Conservation (phyloP, 2,888 invertebrate species). For the Drosophila buzzatii region DNA sequence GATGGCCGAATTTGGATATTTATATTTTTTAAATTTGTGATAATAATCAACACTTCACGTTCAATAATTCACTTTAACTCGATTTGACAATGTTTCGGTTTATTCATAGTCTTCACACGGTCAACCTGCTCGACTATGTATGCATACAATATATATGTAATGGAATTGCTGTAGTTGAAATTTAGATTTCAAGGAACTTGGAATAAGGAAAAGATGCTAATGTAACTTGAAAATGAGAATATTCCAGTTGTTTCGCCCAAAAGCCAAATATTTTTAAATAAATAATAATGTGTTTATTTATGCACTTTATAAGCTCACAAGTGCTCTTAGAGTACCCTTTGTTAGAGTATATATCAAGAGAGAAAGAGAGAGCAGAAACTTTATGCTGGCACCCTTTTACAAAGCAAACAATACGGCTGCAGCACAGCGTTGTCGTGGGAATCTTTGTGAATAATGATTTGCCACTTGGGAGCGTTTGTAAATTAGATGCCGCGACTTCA, state of each 20-base stretch:
- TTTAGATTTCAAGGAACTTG: background rate
- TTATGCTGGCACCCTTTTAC: conserved; percentile 49
- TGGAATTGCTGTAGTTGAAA: too few species aligned
- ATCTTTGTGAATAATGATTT: conserved; percentile 76
- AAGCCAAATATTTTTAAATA: background rate
- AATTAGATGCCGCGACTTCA: conserved; percentile 69
- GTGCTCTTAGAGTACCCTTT: background rate
- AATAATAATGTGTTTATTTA: conserved; percentile 15
- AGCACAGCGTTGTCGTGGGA: conserved; percentile 48
- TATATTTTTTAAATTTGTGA: too few species aligned
- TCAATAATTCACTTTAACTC: too few species aligned
- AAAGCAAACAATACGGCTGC: conserved; percentile 59
- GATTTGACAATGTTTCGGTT: background rate
- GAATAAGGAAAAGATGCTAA: background rate
- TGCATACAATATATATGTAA: too few species aligned
- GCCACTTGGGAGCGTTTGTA: conserved; percentile 79
- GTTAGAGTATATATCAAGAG: conserved; percentile 10
- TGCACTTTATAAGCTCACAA: background rate
- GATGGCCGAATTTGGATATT: too few species aligned
- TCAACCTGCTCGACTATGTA: background rate
- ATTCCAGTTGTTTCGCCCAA: background rate
- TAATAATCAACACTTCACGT: too few species aligned
- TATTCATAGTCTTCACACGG: background rate
- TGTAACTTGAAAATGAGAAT: background rate
- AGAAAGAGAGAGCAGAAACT: conserved; percentile 9